Evolutionary conservation across 53 echinoderm and acorn worm genomes (phyloP).

Genomic region (Hippasteria phrygiana): DNA sequence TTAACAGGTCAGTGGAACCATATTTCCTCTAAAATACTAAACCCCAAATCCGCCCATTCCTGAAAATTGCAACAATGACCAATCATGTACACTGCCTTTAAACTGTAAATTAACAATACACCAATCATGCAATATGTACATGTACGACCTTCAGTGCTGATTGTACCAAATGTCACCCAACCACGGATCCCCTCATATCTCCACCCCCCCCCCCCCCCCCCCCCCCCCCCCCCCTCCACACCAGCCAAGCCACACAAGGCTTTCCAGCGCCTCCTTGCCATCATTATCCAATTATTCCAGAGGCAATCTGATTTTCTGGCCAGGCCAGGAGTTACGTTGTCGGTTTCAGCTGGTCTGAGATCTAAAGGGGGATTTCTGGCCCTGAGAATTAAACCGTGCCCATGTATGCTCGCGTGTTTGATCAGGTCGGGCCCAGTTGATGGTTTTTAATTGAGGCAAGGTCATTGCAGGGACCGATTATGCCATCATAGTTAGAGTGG

Average conservation of each 20-base stretch:
- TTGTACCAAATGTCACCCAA: background rate
- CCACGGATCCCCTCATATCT: background rate
- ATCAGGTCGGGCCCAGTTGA: background rate
- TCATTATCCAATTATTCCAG: slow-evolving; percentile 43
- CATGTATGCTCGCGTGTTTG: no score
- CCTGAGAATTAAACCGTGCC: no score
- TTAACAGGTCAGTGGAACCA: no score
- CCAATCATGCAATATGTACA: background rate
- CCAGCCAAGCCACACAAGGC: background rate
- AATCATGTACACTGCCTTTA: no score
- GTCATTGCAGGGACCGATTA: background rate
- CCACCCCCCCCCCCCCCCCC: background rate
- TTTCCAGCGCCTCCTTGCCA: background rate
- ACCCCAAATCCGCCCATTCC: no score
- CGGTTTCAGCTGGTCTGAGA: background rate
- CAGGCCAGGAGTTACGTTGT: background rate
- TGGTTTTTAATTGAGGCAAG: background rate
- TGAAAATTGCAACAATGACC: no score
- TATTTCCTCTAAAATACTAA: no score
- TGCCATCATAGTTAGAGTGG: background rate
- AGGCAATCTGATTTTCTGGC: slow-evolving; percentile 49
- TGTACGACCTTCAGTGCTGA: slow-evolving; percentile 21
- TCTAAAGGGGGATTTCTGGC: no score
- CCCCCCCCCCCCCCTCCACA: background rate
- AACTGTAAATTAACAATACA: background rate